Evolutionary conservation across 2,797 vertebrate species (phyloP).

Genomic region (Pyrocephalus nanus): DNA sequence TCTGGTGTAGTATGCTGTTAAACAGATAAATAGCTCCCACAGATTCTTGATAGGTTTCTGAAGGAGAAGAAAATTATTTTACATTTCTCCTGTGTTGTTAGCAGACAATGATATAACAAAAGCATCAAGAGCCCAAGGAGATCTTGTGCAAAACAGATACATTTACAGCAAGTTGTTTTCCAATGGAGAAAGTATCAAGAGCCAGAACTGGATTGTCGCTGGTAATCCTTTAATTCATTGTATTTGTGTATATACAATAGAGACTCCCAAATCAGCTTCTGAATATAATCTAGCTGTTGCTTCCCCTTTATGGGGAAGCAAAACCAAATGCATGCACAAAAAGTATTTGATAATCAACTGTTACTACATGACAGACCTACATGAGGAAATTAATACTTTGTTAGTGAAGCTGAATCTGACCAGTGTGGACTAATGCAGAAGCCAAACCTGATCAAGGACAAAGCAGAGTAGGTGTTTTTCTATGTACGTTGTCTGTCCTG

Average conservation of each 20-base stretch:
- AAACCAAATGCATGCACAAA: not conserved
- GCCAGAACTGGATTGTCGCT: not conserved
- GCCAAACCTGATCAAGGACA: not conserved
- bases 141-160: not conserved
- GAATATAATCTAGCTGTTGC: not conserved
- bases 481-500: rapidly evolving
- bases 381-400: not conserved
- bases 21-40: not conserved
- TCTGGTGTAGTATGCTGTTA: not conserved
- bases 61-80: not conserved
- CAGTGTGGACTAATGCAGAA: not conserved
- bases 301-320: not conserved
- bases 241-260: not conserved
- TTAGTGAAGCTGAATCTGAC: not conserved
- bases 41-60: not conserved
- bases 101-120: not conserved
- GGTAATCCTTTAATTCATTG: not conserved
- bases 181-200: not conserved
- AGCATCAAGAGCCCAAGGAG: not conserved
- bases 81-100: not conserved
- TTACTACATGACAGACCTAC: not conserved
- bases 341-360: not conserved
- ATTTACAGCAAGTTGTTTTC: not conserved
- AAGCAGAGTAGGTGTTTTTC: not conserved
- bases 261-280: not conserved